phyloP scores from a whole-genome alignment of 2,888 invertebrate genomes.

The Parascotia fuliginaria region DNA sequence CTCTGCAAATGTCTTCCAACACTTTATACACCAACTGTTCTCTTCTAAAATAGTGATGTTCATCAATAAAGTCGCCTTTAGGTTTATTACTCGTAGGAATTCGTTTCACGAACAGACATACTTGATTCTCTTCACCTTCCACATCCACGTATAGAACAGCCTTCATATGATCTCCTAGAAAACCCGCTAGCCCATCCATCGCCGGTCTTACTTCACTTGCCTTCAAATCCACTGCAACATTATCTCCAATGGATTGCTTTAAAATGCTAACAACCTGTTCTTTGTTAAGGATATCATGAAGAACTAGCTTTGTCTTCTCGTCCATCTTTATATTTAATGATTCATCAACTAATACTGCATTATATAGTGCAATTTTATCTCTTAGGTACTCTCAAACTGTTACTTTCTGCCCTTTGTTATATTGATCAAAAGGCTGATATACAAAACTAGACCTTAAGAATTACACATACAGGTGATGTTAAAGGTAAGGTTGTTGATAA shows the following conservation, averaged over 20 bases:
- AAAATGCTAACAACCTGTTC: not conserved
- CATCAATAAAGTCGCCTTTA: not conserved
- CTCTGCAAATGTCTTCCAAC: not conserved
- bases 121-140: not conserved
- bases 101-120: not conserved
- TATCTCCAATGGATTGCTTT: not conserved
- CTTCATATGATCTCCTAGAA: constrained; percentile 12
- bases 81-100: not conserved
- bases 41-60: not conserved
- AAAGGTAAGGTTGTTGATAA: not conserved
- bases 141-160: constrained; percentile 12
- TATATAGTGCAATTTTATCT: not conserved
- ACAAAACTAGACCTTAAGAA: not conserved
- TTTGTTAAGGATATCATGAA: not conserved
- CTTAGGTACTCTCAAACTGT: not conserved
- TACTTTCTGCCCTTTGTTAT: not conserved
- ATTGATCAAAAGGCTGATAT: not conserved
- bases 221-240: not conserved
- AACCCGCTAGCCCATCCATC: constrained; percentile 8
- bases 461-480: not conserved
- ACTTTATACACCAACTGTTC: not conserved
- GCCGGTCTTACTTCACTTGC: not conserved
- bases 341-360: not conserved
- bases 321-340: not conserved
- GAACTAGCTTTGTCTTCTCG: not conserved